Percentiles rank a stretch among this genome's conserved stretches.
Evolutionary conservation across 2,888 invertebrate genomes (phyloP).

Genomic region (Andrena chrysosceles): DNA sequence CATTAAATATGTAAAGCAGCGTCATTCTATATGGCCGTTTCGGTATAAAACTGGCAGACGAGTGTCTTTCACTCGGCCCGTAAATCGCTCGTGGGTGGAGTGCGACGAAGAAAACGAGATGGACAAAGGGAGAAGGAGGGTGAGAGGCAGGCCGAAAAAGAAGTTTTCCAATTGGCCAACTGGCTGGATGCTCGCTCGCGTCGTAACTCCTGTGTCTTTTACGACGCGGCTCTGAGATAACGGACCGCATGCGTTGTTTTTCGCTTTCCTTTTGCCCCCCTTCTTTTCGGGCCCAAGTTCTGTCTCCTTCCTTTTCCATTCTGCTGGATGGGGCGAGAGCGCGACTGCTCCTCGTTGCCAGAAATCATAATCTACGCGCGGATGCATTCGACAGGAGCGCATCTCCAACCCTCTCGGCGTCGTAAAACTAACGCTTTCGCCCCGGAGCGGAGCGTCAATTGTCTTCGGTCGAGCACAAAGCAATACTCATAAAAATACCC

Average conservation of each 20-base stretch:
- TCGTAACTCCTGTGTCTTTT: slow-evolving; percentile 74
- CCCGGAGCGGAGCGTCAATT: slow-evolving; percentile 47
- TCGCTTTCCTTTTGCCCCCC: slow-evolving; percentile 55
- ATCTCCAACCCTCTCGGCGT: slow-evolving; percentile 15
- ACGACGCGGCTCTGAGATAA: slow-evolving; percentile 69
- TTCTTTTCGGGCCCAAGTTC: background rate
- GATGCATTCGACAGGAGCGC: slow-evolving; percentile 50
- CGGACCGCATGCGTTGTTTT: slow-evolving; percentile 61
- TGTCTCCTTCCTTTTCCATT: slow-evolving; percentile 18
- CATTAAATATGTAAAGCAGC: slow-evolving; percentile 76
- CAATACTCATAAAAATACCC: slow-evolving; percentile 56
- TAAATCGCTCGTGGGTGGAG: slow-evolving; percentile 77
- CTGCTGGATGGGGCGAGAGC: background rate
- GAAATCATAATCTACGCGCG: slow-evolving; percentile 67
- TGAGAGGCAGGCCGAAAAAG: slow-evolving; percentile 53
- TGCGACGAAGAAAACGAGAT: slow-evolving; percentile 51
- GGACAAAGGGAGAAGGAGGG: slow-evolving; percentile 28
- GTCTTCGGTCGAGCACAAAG: slow-evolving; percentile 52
- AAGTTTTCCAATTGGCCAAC: slow-evolving; percentile 74
- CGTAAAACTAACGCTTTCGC: slow-evolving; percentile 48
- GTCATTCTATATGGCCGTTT: slow-evolving; percentile 61
- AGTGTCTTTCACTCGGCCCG: slow-evolving; percentile 73
- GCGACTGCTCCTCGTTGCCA: slow-evolving; percentile 49
- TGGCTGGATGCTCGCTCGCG: slow-evolving; percentile 56
- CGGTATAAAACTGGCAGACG: slow-evolving; percentile 65